Conservation (phyloP, 2,113 vertebrate genomes). For the Passer montanus region DNA sequence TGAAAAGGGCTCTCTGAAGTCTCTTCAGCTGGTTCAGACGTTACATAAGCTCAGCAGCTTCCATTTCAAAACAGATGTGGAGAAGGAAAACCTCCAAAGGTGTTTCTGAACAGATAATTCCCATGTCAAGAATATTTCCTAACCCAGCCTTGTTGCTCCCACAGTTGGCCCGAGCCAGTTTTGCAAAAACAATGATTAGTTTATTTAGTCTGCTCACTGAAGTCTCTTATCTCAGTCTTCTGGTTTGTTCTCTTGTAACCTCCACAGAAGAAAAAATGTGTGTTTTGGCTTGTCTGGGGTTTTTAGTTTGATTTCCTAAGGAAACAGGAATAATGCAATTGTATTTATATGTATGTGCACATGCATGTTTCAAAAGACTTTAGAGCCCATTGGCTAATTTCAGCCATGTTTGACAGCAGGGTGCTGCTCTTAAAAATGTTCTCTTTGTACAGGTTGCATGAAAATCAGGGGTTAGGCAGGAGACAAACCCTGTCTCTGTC, state of each 20-base stretch:
- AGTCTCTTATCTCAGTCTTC: conserved; percentile 28
- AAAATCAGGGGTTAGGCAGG: not conserved
- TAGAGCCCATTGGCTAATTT: not conserved
- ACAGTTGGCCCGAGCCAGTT: not conserved
- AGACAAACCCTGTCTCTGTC: not conserved
- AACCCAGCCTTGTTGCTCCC: not conserved
- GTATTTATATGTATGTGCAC: not conserved
- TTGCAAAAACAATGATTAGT: conserved; percentile 11
- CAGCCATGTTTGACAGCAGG: not conserved
- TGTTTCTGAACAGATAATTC: conserved; percentile 21
- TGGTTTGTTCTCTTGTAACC: conserved; percentile 14
- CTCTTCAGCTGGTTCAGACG: not conserved
- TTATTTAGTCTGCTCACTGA: conserved; percentile 25
- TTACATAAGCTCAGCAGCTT: conserved; percentile 1
- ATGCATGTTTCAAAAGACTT: not conserved
- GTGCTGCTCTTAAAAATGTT: not conserved
- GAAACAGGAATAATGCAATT: conserved; percentile 5
- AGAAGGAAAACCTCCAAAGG: conserved; percentile 21
- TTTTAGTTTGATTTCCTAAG: conserved; percentile 30
- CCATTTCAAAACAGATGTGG: conserved; percentile 17
- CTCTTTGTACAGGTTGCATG: not conserved
- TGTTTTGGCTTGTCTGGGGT: conserved; percentile 13
- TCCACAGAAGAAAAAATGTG: not conserved
- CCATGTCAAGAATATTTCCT: not conserved
- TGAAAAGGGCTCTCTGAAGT: not conserved